phyloP scores from a whole-genome alignment of 37 sponge, comb jelly and placozoan genomes.

The Ianthella basta region DNA sequence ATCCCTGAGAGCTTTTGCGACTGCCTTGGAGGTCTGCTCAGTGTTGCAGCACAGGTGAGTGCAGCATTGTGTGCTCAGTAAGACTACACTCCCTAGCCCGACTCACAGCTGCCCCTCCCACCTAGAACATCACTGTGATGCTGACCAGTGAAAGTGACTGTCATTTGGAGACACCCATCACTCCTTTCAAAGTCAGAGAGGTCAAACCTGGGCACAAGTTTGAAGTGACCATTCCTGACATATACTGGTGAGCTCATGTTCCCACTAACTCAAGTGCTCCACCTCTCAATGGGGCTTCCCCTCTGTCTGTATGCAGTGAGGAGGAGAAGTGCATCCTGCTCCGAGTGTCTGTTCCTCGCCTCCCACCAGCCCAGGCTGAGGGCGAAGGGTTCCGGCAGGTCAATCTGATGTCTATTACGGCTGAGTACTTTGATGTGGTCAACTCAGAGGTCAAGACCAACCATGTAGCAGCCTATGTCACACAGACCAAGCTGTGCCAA shows the following conservation, averaged over 20 bases:
- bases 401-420: slow-evolving; percentile 47
- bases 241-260: slow-evolving; percentile 63
- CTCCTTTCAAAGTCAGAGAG: slow-evolving; percentile 62
- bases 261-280: neutral
- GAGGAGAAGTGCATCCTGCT: slow-evolving; percentile 84
- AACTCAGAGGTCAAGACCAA: slow-evolving; percentile 24
- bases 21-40: slow-evolving; percentile 94
- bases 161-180: slow-evolving; percentile 47
- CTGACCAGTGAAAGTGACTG: slow-evolving; percentile 48
- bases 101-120: neutral
- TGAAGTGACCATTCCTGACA: slow-evolving; percentile 82
- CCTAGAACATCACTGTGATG: slow-evolving; percentile 69
- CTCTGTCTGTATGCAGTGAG: slow-evolving; percentile 46
- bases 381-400: neutral
- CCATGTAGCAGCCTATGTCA: slow-evolving; percentile 32
- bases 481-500: slow-evolving; percentile 32
- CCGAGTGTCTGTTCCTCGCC: slow-evolving; percentile 46
- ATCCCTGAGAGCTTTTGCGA: slow-evolving; percentile 97
- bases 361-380: neutral
- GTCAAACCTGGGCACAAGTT: slow-evolving; percentile 32
- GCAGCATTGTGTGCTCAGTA: too few species aligned
- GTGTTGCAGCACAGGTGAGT: slow-evolving; percentile 90
- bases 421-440: slow-evolving; percentile 79
- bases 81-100: too few species aligned
- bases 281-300: neutral